These are phyloP conservation scores for Simalia tracyae DNA, from an alignment of 2,797 vertebrate species.

Conservation along the genomic window DNA sequence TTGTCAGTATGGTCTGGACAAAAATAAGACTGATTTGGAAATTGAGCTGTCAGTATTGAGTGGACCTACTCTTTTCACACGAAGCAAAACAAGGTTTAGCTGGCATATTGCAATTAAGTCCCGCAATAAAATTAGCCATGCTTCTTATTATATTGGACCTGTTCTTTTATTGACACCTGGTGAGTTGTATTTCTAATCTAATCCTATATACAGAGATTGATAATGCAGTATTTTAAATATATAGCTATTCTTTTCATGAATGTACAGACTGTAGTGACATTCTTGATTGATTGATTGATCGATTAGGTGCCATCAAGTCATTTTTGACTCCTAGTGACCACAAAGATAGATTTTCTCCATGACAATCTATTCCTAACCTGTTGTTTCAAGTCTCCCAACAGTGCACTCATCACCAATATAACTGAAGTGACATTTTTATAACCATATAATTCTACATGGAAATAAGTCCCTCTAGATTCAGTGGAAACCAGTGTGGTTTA, in stretches of 20 bases:
- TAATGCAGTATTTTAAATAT: not conserved
- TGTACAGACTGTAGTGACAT: not conserved
- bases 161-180: rapidly evolving
- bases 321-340: not conserved
- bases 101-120: not conserved
- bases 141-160: not conserved
- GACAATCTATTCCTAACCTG: not conserved
- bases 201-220: not conserved
- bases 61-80: conserved; percentile 35
- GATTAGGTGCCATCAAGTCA: not conserved
- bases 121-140: not conserved
- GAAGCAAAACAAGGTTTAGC: not conserved
- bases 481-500: not conserved
- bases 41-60: conserved; percentile 38
- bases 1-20: not conserved
- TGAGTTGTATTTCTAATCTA: not conserved
- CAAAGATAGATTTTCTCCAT: not conserved
- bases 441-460: not conserved
- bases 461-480: not conserved
- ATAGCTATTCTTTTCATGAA: not conserved
- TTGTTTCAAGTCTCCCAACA: not conserved
- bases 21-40: not conserved
- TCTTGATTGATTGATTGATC: not conserved
- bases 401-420: not conserved
- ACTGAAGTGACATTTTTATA: not conserved